Conservation (phyloP, 2,113 vertebrate genomes). For the Hystrix brachyura region DNA sequence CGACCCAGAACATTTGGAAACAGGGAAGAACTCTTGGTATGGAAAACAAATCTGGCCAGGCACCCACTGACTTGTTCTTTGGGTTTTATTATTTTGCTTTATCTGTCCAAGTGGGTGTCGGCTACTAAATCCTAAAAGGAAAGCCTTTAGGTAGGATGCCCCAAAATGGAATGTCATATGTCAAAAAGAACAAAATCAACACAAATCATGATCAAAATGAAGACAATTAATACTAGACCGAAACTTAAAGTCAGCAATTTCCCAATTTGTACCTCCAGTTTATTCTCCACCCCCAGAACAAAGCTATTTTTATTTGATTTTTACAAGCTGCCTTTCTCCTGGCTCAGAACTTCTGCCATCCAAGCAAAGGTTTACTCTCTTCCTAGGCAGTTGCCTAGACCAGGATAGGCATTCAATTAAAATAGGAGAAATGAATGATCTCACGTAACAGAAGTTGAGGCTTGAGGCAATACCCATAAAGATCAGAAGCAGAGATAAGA, state of each 20-base stretch:
- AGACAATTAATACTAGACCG: neutral
- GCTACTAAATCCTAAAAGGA: slow-evolving; percentile 38
- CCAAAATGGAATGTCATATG: neutral
- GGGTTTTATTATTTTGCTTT: neutral
- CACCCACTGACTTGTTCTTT: neutral
- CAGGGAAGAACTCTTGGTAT: slow-evolving; percentile 6
- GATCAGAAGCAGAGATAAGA: slow-evolving; percentile 48
- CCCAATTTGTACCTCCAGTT: neutral
- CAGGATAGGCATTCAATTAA: neutral
- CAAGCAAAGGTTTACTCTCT: slow-evolving; percentile 2
- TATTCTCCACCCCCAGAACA: neutral
- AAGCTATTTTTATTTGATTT: neutral
- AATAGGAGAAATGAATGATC: neutral
- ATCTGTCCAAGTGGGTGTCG: neutral
- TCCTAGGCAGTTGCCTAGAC: neutral
- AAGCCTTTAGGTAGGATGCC: neutral
- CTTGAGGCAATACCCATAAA: slow-evolving; percentile 9
- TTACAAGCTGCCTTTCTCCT: neutral
- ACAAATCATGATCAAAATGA: neutral
- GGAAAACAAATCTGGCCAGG: neutral
- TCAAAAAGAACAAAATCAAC: neutral
- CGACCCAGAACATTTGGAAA: slow-evolving; percentile 58
- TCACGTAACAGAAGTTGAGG: neutral
- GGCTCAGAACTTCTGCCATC: slow-evolving; percentile 2
- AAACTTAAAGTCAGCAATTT: neutral